A percentile compares a stretch with the other conserved stretches of the same genome.
Conservation (phyloP, 2,113 vertebrate genomes). For the Datnioides undecimradiatus region DNA sequence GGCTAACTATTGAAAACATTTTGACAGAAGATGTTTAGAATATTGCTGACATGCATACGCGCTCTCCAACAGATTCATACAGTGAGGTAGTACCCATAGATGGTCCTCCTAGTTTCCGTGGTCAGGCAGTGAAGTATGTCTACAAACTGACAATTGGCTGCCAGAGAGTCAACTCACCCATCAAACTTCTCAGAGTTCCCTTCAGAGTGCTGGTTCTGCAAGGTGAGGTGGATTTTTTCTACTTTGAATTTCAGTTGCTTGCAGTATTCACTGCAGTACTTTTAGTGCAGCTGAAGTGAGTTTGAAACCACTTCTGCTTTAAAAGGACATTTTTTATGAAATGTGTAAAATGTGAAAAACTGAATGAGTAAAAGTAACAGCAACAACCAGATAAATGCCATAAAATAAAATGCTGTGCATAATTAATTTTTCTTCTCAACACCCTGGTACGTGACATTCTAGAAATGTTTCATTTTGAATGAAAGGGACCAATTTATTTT, state of each 20-base stretch:
- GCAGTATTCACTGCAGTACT: neutral
- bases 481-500: no score
- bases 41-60: neutral
- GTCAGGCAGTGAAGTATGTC: slow-evolving; percentile 96
- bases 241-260: no score
- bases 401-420: no score
- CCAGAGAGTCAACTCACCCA: slow-evolving; percentile 97
- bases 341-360: no score
- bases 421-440: no score
- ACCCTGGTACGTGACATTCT: no score
- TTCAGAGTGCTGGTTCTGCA: slow-evolving; percentile 95
- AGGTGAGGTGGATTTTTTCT: slow-evolving; percentile 79
- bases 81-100: slow-evolving; percentile 92
- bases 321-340: neutral
- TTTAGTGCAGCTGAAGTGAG: neutral
- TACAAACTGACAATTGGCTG: slow-evolving; percentile 99
- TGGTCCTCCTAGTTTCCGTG: slow-evolving; percentile 95
- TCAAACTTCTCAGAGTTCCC: slow-evolving; percentile 95
- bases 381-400: neutral
- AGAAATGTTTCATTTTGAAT: no score
- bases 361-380: neutral
- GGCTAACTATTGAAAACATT: no score
- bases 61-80: slow-evolving; percentile 88
- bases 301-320: neutral
- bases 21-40: no score